Base-by-base conservation (phyloP, 2,797 vertebrate species). In the Scomberomorus guttatus region DNA sequence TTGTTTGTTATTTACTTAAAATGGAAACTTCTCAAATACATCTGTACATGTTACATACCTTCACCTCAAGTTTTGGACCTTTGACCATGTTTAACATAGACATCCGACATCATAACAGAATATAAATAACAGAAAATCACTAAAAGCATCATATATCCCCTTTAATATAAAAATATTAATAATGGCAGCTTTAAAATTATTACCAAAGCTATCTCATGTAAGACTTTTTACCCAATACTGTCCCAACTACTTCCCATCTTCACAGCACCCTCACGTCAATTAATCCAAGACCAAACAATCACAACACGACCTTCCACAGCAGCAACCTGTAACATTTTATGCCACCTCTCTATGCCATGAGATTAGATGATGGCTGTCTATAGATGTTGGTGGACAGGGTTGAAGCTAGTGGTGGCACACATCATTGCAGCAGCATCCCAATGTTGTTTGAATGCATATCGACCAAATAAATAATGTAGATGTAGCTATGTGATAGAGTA, bases 121-220 rank as follows among this genome's bases (percentile, higher is more conserved):
- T 15, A 44, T 13, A 44, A 44, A 44, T 14, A 44, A 44, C 42
- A 6, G 29, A 32, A 6, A 6, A 32, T 32, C 27, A 29, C 27
- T 29, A 32, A 32, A 32, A 32, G 29, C 1, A 32, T 32, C 5
- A 5, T 32, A 32, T 32, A 6, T 6, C 29, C 29, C 5, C 29
- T 32, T 32, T 32, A 5, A 32, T 32, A 32, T 32, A 32, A 32
- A 32, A 32, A 32, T 32, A 32, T 32, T 6, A 32, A 32, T 32
- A 32, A 5, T 32, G 6, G 29, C 8, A 37, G 12, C 22, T 22
- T 25, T 52, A 11, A 20, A 63, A 8, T 29, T 8, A 48, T 27
- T 12, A 46, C 27, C 55, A 59, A 77, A 29, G 17, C 70, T 74
- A 77, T 75, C 77, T 84, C 76, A 27, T 64, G 11, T 44, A 25